Evolutionary conservation across 2,113 vertebrate genomes (phyloP), one percentile per base, ranked within the genome.

Genomic region (Octodon degus): DNA sequence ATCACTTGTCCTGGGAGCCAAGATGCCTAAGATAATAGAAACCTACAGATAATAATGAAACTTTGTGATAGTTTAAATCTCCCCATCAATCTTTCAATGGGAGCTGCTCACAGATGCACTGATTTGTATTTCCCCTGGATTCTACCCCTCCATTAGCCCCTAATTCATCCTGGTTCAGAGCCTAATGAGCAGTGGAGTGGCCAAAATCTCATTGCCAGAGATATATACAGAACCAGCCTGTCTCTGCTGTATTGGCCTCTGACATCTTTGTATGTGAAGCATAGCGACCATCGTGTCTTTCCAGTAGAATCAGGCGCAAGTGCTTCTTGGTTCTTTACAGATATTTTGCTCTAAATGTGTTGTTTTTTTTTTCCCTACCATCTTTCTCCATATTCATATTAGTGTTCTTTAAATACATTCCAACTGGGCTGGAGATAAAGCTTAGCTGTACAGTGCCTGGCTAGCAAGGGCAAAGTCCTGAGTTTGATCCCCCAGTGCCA

Each of bases 21-120:
- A 83, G 82, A 92, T 86, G n/a, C 85, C 80, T 37, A 88, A 40
- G 30, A 74, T 89, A 90, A 95, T 97, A 80, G 94, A 97, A 97
- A 43, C 40, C 43, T 50, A 25, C 19, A 67, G 32, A 85, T 82
- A 92, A 90, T 79, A 95, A 62, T 40, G 90, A 74, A 95, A 77
- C 83, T 94, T 93, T 74, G 65, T 47, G 62, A 72, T 47, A 32
- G 25, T 89, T 93, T 89, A 63, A 43, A 68, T 86, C 60, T 37
- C 63, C 43, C 25, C 25, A 53, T 72, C 87, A 53, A 0, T 81
- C 47, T 90, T 90, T 86, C 68, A 74, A 60, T 50, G 65, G 74
- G 83, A 89, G 53, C 43, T 87, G 50, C 40, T 97, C 74, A 97
- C 67, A 91, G 83, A 81, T 67, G 76, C 27, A 27, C 50, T 37